Evolutionary conservation across 2,888 invertebrate genomes (phyloP).

Genomic region (Papilio demoleus): DNA sequence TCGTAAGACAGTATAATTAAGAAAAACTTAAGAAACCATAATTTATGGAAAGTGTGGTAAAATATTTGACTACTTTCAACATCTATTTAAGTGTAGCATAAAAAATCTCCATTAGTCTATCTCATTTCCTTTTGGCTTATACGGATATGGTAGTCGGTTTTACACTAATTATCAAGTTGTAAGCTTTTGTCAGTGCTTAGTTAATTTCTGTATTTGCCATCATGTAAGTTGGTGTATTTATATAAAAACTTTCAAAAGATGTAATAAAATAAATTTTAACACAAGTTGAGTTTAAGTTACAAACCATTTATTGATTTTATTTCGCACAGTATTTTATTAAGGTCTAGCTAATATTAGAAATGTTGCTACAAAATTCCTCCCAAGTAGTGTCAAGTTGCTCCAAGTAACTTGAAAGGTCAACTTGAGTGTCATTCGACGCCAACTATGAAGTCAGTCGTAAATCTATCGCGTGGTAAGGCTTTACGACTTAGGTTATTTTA

Average conservation of each 20-base stretch:
- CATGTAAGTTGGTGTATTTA: too few relatives aligned
- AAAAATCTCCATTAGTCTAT: not conserved
- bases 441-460: constrained; percentile 11
- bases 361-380: not conserved
- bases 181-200: too few relatives aligned
- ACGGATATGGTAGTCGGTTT: not conserved
- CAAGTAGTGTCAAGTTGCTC: constrained; percentile 20
- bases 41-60: too few relatives aligned
- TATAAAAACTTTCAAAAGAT: too few relatives aligned
- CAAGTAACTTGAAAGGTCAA: constrained; percentile 25
- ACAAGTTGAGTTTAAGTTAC: not conserved
- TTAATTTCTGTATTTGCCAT: too few relatives aligned
- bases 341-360: constrained; percentile 11
- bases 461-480: constrained; percentile 5
- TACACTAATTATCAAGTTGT: too few relatives aligned
- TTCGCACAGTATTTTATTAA: not conserved
- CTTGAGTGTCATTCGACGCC: constrained; percentile 12
- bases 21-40: too few relatives aligned
- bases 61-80: not conserved
- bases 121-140: not conserved
- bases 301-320: not conserved
- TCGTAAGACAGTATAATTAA: too few relatives aligned
- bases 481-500: constrained; percentile 22
- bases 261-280: too few relatives aligned
- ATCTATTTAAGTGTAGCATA: not conserved